phyloP scores from a whole-genome alignment of 2,113 vertebrate species.

The Marcusenius ussheri region DNA sequence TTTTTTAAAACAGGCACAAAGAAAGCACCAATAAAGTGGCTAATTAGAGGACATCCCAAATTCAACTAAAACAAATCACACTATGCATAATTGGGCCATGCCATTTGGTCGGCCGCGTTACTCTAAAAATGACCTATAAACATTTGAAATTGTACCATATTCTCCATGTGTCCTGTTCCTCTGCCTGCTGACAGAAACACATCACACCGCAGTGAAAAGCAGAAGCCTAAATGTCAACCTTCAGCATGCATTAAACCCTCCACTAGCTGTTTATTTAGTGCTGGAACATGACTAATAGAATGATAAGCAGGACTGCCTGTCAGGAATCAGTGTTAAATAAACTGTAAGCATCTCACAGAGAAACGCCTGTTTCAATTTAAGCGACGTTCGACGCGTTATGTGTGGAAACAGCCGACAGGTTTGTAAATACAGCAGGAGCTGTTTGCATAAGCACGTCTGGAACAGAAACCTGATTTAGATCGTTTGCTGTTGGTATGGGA shows the following conservation, averaged over 20 bases:
- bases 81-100: background rate
- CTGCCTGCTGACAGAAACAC: background rate
- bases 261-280: background rate
- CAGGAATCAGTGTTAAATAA: background rate
- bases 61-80: background rate
- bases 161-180: background rate
- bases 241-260: background rate
- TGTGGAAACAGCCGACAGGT: constrained; percentile 23
- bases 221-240: background rate
- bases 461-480: constrained; percentile 24
- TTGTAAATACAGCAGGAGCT: constrained; percentile 16
- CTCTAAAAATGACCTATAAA: background rate
- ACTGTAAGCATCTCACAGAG: background rate
- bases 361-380: background rate
- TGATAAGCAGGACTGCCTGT: background rate
- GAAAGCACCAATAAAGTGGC: background rate
- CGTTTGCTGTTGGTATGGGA: constrained; percentile 20
- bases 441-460: constrained; percentile 20
- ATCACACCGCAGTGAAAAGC: background rate
- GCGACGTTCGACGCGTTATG: background rate
- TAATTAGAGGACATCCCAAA: background rate
- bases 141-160: background rate
- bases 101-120: background rate
- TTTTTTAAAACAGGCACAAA: background rate
- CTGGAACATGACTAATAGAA: background rate